These are phyloP conservation scores for Cacatua alba DNA, from an alignment of 2,113 vertebrate genomes.

Conservation along the genomic window DNA sequence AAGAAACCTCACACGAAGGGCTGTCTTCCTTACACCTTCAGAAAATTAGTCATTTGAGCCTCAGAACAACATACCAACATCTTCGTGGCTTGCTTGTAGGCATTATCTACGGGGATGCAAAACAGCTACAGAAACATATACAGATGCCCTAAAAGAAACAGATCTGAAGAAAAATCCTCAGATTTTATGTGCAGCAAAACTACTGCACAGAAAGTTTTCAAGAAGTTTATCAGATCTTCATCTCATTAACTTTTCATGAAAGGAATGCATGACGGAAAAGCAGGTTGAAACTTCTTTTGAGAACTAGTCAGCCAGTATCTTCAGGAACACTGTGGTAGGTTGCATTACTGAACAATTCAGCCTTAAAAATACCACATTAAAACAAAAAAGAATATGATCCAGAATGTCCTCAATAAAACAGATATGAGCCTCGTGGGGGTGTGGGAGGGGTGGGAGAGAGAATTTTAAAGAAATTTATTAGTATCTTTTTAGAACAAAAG, in stretches of 20 bases:
- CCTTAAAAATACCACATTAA: neutral
- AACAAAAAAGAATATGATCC: neutral
- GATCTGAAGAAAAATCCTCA: constrained; percentile 9
- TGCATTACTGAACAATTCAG: neutral
- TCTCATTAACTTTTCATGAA: constrained; percentile 19
- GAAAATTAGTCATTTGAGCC: constrained; percentile 25
- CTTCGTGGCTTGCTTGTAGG: neutral
- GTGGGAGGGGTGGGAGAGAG: too few species aligned
- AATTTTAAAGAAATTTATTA: neutral
- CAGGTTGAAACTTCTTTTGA: neutral
- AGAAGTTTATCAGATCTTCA: neutral
- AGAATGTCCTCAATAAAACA: neutral
- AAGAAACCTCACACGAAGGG: constrained; percentile 1
- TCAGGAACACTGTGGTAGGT: neutral
- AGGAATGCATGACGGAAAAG: neutral
- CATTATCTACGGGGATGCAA: neutral
- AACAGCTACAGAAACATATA: constrained; percentile 3
- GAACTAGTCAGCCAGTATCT: neutral
- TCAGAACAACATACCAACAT: neutral
- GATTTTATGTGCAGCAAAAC: neutral
- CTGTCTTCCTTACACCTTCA: neutral
- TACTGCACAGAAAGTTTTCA: neutral
- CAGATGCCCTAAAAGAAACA: neutral
- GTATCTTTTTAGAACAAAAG: neutral
- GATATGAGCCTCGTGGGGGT: neutral